phyloP scores from a whole-genome alignment of 2,888 invertebrate species.

The Oxycera nigricornis region DNA sequence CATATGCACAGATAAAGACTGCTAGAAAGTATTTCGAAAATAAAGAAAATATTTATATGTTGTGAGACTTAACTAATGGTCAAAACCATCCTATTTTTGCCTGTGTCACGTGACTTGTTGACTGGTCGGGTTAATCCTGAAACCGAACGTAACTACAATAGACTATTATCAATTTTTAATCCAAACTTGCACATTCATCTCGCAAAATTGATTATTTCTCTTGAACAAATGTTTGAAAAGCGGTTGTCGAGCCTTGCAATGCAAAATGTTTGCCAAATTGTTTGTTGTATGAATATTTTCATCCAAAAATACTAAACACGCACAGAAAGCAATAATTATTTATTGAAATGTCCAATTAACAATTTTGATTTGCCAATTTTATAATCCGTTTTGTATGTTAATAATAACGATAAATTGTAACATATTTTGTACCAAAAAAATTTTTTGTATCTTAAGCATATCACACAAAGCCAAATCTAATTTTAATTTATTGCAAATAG shows the following conservation, averaged over 20 bases:
- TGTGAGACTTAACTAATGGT: conserved; percentile 50
- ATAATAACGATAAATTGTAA: background rate
- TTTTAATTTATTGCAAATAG: conserved; percentile 18
- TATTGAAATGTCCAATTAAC: conserved; percentile 15
- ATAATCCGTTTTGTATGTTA: conserved; percentile 26
- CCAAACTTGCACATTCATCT: background rate
- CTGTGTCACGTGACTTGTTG: background rate
- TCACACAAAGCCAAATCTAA: conserved; percentile 26
- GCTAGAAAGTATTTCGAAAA: too few species aligned
- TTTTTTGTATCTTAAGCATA: background rate
- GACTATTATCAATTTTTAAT: background rate
- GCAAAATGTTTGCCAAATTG: conserved; percentile 2
- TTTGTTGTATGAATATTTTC: conserved; percentile 19
- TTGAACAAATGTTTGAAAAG: conserved; percentile 25
- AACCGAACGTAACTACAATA: conserved; percentile 22
- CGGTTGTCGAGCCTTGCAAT: background rate
- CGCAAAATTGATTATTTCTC: conserved; percentile 23
- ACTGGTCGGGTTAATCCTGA: too few species aligned
- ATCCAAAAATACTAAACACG: background rate
- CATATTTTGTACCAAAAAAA: background rate
- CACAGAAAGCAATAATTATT: background rate
- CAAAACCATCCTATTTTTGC: background rate
- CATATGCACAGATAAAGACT: too few species aligned
- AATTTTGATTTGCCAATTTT: conserved; percentile 21
- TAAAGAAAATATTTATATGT: conserved; percentile 48